Evolutionary conservation across 1,140 invertebrate species (phyloP).

Genomic region (Mamestra configurata): DNA sequence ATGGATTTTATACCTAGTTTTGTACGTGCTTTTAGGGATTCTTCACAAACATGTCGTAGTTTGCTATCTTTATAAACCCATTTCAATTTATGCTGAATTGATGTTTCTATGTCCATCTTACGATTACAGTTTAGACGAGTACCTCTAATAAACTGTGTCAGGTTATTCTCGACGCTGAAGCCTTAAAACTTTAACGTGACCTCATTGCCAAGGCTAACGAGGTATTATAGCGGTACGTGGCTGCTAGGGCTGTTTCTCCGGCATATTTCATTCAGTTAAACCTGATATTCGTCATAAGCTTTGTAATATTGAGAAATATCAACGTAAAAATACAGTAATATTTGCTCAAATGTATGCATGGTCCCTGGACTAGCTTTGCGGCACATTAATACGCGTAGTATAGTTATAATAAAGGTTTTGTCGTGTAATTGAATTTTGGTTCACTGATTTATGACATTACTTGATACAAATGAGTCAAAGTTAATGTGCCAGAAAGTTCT

Average conservation of each 20-base stretch:
- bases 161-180: slow-evolving; percentile 8
- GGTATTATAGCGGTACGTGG: slow-evolving; percentile 31
- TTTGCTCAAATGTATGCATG: no score
- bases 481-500: slow-evolving; percentile 19
- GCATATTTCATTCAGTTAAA: slow-evolving; percentile 10
- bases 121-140: neutral
- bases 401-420: neutral
- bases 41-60: neutral
- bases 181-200: slow-evolving; percentile 34
- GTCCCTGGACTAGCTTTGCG: no score
- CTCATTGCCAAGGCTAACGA: slow-evolving; percentile 42
- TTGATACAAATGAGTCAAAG: slow-evolving; percentile 18
- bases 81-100: neutral
- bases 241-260: slow-evolving; percentile 5
- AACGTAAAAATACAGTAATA: neutral
- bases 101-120: neutral
- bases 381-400: no score
- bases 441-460: neutral
- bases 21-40: neutral
- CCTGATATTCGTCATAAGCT: slow-evolving; percentile 1
- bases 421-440: neutral
- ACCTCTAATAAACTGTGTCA: slow-evolving; percentile 4
- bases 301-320: neutral
- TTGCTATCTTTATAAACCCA: neutral
- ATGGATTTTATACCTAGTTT: slow-evolving; percentile 9